A percentile compares a stretch with the other conserved stretches of the same genome.
Conservation (phyloP, 2,888 invertebrate genomes). For the Iphiclides podalirius region DNA sequence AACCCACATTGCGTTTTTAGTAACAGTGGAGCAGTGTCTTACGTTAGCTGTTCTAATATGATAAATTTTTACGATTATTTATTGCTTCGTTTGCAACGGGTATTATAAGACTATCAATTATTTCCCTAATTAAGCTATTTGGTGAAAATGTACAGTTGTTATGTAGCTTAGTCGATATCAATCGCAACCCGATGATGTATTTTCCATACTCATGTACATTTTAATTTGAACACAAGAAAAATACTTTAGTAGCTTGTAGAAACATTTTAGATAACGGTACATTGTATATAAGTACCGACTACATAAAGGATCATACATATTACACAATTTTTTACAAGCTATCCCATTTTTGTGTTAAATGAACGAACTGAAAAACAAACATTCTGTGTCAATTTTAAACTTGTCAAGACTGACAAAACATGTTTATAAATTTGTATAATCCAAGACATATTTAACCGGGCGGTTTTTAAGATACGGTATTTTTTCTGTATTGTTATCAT, state of each 20-base stretch:
- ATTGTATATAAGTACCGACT: constrained; percentile 3
- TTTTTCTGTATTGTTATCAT: constrained; percentile 62
- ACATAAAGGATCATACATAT: too few relatives aligned
- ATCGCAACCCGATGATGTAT: constrained; percentile 20
- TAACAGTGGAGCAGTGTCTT: too few relatives aligned
- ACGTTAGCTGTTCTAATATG: too few relatives aligned
- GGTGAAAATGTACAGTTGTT: constrained; percentile 56
- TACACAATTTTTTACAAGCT: too few relatives aligned
- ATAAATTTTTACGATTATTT: too few relatives aligned
- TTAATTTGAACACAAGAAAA: neutral
- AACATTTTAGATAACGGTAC: neutral
- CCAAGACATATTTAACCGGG: constrained; percentile 44
- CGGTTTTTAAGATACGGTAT: constrained; percentile 49
- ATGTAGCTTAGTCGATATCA: constrained; percentile 51
- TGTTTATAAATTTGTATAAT: constrained; percentile 40
- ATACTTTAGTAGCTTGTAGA: constrained; percentile 13
- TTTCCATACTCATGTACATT: constrained; percentile 16
- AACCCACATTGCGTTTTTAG: too few relatives aligned
- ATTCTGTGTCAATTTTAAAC: constrained; percentile 53
- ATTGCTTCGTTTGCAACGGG: constrained; percentile 39
- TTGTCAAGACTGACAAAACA: constrained; percentile 59
- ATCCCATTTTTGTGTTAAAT: constrained; percentile 1
- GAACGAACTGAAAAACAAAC: constrained; percentile 13
- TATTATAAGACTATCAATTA: constrained; percentile 39
- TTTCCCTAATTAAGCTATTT: constrained; percentile 20